Evolutionary conservation across 92 coral and sea anemone genomes (phyloP), one percentile per base, ranked within the genome.

Genomic region (Palythoa caribaeorum): DNA sequence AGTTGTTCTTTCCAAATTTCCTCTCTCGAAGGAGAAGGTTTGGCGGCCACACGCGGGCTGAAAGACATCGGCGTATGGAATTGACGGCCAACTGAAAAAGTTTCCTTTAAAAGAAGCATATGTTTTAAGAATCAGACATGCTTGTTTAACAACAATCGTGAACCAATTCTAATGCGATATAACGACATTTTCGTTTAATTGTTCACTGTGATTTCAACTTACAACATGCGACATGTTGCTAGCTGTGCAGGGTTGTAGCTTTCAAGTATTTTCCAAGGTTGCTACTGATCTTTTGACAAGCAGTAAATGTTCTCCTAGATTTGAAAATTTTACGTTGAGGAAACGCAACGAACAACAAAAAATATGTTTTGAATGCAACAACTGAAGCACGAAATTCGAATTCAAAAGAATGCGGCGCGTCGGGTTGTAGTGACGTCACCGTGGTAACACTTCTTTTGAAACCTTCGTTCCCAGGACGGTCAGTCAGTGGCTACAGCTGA

Each of bases 21-120:
- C 5, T 92, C 92, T 83, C 99, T 89, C 37, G 99, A 96, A 15
- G 98, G 99, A 50, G 99, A 96, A 19, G 99, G 99, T 35, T 93
- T 92, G 50, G 94, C 93, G 7, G 86, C 73, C 57, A 90, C 70
- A 9, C 94, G 88, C 68, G 98, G 99, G 65, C 77, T 93, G 90
- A 92, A 96, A 76, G 94, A 69, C 96, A 93, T 96, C 38, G 99
- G 99, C 8, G 95, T 92, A 62, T 96, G 96, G 87, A 92, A 96
- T 53, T 90, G 94, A 71, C 88, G 19, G 2, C 87, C 88, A 38
- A 13, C 17, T 54, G 85, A 51, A 55, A 60, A 14, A 0, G 62
- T 59, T 75, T 53, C 85, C 91, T 91, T 51, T 44, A 87, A 55
- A 83, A 75, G 28, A 79, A 38, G 21, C n/a, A 60, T 28, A 39